phyloP scores from a whole-genome alignment of 1,140 invertebrate species.

The Octopus bimaculoides region DNA sequence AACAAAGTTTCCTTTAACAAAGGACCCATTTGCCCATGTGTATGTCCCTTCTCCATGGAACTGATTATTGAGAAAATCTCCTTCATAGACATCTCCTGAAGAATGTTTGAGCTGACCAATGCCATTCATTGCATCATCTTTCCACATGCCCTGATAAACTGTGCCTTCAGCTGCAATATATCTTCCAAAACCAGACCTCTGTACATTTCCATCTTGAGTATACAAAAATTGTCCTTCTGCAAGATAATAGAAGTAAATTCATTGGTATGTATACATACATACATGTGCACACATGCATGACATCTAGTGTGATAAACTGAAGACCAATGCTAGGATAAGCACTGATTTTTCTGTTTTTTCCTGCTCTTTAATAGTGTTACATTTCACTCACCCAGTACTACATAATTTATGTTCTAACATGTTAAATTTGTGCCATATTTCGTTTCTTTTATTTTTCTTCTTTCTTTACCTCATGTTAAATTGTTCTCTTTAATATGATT shows the following conservation, averaged over 20 bases:
- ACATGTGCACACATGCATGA: no score
- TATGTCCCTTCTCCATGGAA: slow-evolving; percentile 55
- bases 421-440: no score
- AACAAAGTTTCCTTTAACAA: slow-evolving; percentile 51
- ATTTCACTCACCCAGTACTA: no score
- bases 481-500: no score
- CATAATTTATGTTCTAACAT: no score
- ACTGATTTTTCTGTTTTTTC: no score
- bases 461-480: no score
- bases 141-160: slow-evolving; percentile 52
- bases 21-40: slow-evolving; percentile 55
- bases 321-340: no score
- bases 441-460: no score
- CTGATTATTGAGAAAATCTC: slow-evolving; percentile 53
- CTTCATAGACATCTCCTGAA: slow-evolving; percentile 48
- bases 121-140: slow-evolving; percentile 54
- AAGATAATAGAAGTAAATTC: slow-evolving; percentile 16
- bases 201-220: slow-evolving; percentile 39
- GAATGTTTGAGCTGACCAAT: slow-evolving; percentile 45
- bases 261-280: no score
- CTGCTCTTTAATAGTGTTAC: no score
- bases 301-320: no score
- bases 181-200: slow-evolving; percentile 47
- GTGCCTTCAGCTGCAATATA: slow-evolving; percentile 47
- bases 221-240: slow-evolving; percentile 52